A percentile compares a stretch with the other conserved stretches of the same genome.
Evolutionary conservation across 2,797 vertebrate genomes (phyloP).

Genomic region (Setipinna tenuifilis): DNA sequence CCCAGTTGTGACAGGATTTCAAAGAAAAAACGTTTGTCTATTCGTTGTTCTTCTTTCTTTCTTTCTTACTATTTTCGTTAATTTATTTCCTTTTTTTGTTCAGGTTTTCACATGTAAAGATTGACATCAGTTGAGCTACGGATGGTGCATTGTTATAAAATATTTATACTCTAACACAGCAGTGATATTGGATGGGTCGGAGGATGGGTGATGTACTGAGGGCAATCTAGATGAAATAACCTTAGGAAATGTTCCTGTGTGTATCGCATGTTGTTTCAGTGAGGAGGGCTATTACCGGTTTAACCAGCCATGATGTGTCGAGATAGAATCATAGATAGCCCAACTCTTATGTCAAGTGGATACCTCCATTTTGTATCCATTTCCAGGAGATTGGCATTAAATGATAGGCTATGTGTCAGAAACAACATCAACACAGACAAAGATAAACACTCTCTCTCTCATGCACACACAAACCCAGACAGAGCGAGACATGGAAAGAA

Average conservation of each 20-base stretch:
- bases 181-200: neutral
- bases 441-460: neutral
- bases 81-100: neutral
- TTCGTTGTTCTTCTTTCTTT: neutral
- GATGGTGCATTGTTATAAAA: neutral
- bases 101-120: neutral
- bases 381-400: neutral
- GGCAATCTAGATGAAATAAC: neutral
- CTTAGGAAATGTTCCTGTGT: neutral
- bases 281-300: neutral
- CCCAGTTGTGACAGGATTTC: neutral
- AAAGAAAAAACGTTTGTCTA: neutral
- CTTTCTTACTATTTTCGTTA: too few species aligned
- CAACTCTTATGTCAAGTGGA: neutral
- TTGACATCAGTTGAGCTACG: neutral
- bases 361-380: neutral
- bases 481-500: neutral
- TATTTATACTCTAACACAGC: neutral
- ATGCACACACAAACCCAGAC: slow-evolving; percentile 2
- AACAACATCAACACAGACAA: neutral
- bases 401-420: neutral
- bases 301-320: neutral
- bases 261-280: neutral
- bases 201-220: neutral
- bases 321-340: neutral